Base-by-base conservation (phyloP, 1,140 invertebrate genomes). In the Lordiphosa stackelbergi region DNA sequence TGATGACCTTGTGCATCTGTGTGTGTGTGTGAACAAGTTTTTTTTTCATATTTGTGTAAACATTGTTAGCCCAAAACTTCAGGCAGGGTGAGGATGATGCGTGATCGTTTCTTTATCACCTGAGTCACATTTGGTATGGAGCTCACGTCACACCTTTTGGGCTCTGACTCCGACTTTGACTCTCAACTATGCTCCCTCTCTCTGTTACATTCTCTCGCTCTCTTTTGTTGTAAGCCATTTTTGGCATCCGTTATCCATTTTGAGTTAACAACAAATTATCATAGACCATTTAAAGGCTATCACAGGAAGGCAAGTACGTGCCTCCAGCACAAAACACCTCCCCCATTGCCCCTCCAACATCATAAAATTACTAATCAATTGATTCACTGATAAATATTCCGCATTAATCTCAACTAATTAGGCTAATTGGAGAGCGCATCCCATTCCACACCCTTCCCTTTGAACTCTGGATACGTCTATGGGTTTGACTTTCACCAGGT, bases 101-200 rank as follows among this genome's bases (percentile, higher is more conserved):
- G 63, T 61, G 75, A 81, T 81, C 66, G 60, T 10, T 53, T 47
- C 69, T 75, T 81, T 75, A 81, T 79, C 75, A 81, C 77, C 77
- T 81, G 77, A 81, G 75, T 81, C 71, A 81, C 71, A 58, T 75
- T 60, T 47, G 22, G 47, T 81, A 79, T 81, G 66, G 58, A 41
- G 49, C 66, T 79, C 75, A 75, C 73, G 73, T 75, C 73, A 68
- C 70, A 66, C 45, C 13, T 24, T 40, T 47, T 52, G 42, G 46
- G 54, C 61, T 70, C 57, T 72, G 66, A 57, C 49, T 54, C 59
- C 49, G 35, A 58, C 57, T 36, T 51, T 38, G 53, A 49, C 13
- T 42, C 45, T 51, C 45, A 40, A 34, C 28, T 8, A 31, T 7
- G 37, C 24, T 31, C 19, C 13, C 8, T 40, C 35, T 41, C 40